Percentiles rank a stretch among this genome's conserved stretches.
phyloP scores from a whole-genome alignment of 2,888 invertebrate genomes.

The Troides helena region DNA sequence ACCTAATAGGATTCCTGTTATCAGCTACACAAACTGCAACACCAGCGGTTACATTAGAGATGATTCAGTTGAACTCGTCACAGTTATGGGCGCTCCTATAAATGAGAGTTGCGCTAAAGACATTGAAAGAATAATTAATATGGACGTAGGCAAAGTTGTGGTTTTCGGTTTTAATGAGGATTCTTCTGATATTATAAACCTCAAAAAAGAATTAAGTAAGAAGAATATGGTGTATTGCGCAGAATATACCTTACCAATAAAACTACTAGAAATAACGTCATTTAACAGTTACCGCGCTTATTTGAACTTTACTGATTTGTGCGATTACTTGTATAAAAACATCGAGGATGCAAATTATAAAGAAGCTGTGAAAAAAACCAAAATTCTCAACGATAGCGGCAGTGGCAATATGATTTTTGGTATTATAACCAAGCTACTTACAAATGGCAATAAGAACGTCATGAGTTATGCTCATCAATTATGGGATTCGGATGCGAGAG shows the following conservation, averaged over 20 bases:
- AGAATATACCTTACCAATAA: slow-evolving; percentile 36
- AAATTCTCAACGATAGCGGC: slow-evolving; percentile 33
- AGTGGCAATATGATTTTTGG: slow-evolving; percentile 34
- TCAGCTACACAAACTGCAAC: slow-evolving; percentile 43
- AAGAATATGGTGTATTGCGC: slow-evolving; percentile 39
- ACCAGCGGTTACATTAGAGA: slow-evolving; percentile 48
- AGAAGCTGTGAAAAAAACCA: slow-evolving; percentile 39
- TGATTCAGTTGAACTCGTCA: slow-evolving; percentile 44
- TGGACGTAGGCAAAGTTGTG: slow-evolving; percentile 42
- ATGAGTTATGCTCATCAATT: slow-evolving; percentile 43
- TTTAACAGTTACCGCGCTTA: slow-evolving; percentile 42
- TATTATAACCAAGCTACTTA: slow-evolving; percentile 38
- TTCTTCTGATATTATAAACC: slow-evolving; percentile 39
- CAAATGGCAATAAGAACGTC: slow-evolving; percentile 31
- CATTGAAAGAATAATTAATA: slow-evolving; percentile 48
- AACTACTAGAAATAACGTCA: slow-evolving; percentile 38
- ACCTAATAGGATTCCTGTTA: slow-evolving; percentile 51
- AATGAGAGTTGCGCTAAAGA: slow-evolving; percentile 49
- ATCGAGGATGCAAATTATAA: slow-evolving; percentile 36
- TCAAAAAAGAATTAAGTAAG: slow-evolving; percentile 37
- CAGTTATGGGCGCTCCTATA: slow-evolving; percentile 50
- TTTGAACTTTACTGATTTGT: slow-evolving; percentile 37
- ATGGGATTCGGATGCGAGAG: slow-evolving; percentile 36
- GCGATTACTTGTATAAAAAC: slow-evolving; percentile 36
- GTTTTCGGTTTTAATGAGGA: slow-evolving; percentile 42